phyloP scores from a whole-genome alignment of 1,140 invertebrate species.

The Psix sp. region DNA sequence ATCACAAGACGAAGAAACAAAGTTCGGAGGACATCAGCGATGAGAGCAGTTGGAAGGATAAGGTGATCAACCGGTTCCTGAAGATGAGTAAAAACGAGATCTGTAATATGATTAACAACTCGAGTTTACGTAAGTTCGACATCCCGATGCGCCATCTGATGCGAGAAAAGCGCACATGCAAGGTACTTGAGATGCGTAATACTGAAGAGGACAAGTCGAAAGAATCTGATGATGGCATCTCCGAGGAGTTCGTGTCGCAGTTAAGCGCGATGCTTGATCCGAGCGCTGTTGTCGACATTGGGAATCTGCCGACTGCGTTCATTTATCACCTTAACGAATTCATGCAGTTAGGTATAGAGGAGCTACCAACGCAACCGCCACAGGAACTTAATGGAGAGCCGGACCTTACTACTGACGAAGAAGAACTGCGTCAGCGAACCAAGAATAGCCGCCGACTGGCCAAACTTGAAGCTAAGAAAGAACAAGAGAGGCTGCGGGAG shows the following conservation, averaged over 20 bases:
- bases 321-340: conserved; percentile 74
- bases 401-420: not conserved
- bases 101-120: conserved; percentile 74
- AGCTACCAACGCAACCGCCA: conserved; percentile 40
- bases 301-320: conserved; percentile 72
- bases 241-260: conserved; percentile 74
- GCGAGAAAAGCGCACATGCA: conserved; percentile 66
- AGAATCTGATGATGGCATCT: conserved; percentile 63
- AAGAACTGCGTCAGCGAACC: conserved; percentile 16
- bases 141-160: conserved; percentile 75
- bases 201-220: conserved; percentile 71
- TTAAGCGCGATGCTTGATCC: conserved; percentile 73
- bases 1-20: conserved; percentile 33
- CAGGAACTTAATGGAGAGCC: conserved; percentile 21
- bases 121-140: conserved; percentile 73
- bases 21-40: conserved; percentile 3
- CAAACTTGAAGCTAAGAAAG: conserved; percentile 25
- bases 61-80: conserved; percentile 71
- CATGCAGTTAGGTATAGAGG: conserved; percentile 67
- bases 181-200: conserved; percentile 68
- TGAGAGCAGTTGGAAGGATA: conserved; percentile 67
- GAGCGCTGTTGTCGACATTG: conserved; percentile 68
- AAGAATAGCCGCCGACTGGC: conserved; percentile 10
- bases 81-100: conserved; percentile 76
- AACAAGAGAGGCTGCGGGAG: conserved; percentile 12